A percentile compares a stretch with the other conserved stretches of the same genome.
phyloP scores from a whole-genome alignment of 2,113 vertebrate species.

The Pao palembangensis region DNA sequence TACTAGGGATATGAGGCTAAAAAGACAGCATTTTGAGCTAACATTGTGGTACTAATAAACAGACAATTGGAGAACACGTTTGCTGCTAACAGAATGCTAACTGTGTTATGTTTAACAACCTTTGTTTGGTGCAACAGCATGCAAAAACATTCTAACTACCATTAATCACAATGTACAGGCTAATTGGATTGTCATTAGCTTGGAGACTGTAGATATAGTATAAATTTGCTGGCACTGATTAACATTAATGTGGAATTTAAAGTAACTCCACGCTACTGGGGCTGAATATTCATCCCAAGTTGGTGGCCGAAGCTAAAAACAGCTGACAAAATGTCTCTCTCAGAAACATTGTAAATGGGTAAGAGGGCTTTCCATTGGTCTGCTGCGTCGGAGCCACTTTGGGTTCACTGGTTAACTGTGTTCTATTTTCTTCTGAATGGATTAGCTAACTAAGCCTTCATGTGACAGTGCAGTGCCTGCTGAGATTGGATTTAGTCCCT shows the following conservation, averaged over 20 bases:
- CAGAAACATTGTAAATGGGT: conserved; percentile 11
- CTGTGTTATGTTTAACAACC: too few relatives aligned
- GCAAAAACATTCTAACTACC: neutral
- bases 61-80: too few relatives aligned
- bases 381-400: conserved; percentile 19
- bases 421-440: conserved; percentile 58
- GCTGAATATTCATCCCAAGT: too few relatives aligned
- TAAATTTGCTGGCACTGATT: too few relatives aligned
- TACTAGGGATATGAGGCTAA: neutral
- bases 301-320: too few relatives aligned
- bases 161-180: neutral
- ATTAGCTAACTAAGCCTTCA: conserved; percentile 72
- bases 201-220: too few relatives aligned
- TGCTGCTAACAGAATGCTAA: too few relatives aligned
- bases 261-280: too few relatives aligned
- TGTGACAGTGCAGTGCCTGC: conserved; percentile 61
- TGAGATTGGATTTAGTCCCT: conserved; percentile 59
- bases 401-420: conserved; percentile 41
- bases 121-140: neutral
- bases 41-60: too few relatives aligned
- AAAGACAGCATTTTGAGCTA: neutral
- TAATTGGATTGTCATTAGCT: too few relatives aligned
- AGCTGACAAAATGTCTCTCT: conserved; percentile 4
- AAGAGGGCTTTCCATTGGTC: conserved; percentile 14
- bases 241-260: too few relatives aligned